Base-by-base conservation (phyloP, 1,140 invertebrate genomes). In the Drosophila ogumai region DNA sequence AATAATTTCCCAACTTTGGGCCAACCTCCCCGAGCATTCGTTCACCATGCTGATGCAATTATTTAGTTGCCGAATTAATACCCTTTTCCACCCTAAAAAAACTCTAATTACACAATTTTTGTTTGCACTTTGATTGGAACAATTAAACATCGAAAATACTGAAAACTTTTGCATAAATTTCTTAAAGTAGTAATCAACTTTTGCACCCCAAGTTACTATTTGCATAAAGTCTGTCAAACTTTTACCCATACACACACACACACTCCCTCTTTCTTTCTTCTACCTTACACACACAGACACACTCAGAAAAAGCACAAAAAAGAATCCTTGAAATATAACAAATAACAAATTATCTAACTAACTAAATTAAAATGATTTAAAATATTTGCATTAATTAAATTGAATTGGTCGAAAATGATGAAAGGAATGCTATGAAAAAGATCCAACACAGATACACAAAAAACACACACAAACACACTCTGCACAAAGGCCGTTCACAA, bases 121-220 rank as follows among this genome's bases (percentile, higher is more conserved):
- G 56, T 76, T 81, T 85, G 81, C 81, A 84, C 81, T 63, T 68
- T 73, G 28, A 72, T 84, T 80, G 52, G 47, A 69, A 66, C 47
- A 58, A 49, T 56, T 84, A 47, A 44, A 58, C 36, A 28, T 32
- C 71, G 25, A 52, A 56, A 75, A 76, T 55, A 55, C 75, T 58
- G 22, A 41, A 47, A 72, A 50, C 43, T 79, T 75, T 64, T 72
- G 73, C 67, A 66, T 76, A 72, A 50, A 25, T 77, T 81, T 67
- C 52, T 73, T 64, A 60, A 71, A 64, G 81, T 84, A 84, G 81
- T 72, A 47, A 38, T 47, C 57, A 65, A 81, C 40, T 63, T 72
- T 52, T 85, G 81, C 81, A 85, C 81, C 61, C 72, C 67, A 38
- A 47, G 69, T 72, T 72, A 22, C 22, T 22, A 46, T 59, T 72